Evolutionary conservation across 2,797 vertebrate genomes (phyloP).

Genomic region (Gouania willdenowi): DNA sequence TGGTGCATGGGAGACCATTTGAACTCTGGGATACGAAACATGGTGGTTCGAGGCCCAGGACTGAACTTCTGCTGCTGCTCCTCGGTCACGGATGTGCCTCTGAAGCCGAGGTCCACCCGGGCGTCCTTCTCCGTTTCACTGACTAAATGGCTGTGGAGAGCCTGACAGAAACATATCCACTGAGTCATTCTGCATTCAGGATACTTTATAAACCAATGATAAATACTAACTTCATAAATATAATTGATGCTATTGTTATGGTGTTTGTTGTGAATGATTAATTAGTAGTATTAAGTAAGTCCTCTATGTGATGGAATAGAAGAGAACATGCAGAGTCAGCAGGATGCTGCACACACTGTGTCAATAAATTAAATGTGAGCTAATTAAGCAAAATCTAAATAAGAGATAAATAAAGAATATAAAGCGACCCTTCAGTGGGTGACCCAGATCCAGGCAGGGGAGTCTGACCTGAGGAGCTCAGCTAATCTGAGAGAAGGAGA

Average conservation of each 20-base stretch:
- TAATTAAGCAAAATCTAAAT: slow-evolving; percentile 12
- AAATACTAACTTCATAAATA: slow-evolving; percentile 3
- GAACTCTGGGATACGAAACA: slow-evolving; percentile 99
- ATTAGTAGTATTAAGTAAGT: slow-evolving; percentile 6
- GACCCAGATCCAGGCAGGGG: slow-evolving; percentile 35
- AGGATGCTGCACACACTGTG: too few relatives aligned
- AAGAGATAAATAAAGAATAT: slow-evolving; percentile 40
- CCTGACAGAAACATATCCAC: slow-evolving; percentile 68
- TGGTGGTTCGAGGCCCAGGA: slow-evolving; percentile 93
- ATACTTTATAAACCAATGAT: slow-evolving; percentile 4
- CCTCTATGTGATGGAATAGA: slow-evolving; percentile 1
- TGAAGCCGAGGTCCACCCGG: slow-evolving; percentile 86
- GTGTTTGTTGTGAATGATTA: slow-evolving; percentile 19
- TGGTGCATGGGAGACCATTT: slow-evolving; percentile 99
- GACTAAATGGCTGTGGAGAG: slow-evolving; percentile 74
- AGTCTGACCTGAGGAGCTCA: slow-evolving; percentile 40
- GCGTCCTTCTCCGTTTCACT: slow-evolving; percentile 83
- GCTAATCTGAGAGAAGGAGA: slow-evolving; percentile 20
- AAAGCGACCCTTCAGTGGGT: slow-evolving; percentile 17
- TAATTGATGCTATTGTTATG: slow-evolving; percentile 10
- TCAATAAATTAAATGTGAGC: too few relatives aligned
- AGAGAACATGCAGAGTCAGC: slow-evolving; percentile 10
- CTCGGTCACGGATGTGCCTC: slow-evolving; percentile 88
- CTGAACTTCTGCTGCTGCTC: slow-evolving; percentile 93
- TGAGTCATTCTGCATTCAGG: slow-evolving; percentile 8